phyloP scores from a whole-genome alignment of 2,888 invertebrate species.

The Synergus gifuensis region DNA sequence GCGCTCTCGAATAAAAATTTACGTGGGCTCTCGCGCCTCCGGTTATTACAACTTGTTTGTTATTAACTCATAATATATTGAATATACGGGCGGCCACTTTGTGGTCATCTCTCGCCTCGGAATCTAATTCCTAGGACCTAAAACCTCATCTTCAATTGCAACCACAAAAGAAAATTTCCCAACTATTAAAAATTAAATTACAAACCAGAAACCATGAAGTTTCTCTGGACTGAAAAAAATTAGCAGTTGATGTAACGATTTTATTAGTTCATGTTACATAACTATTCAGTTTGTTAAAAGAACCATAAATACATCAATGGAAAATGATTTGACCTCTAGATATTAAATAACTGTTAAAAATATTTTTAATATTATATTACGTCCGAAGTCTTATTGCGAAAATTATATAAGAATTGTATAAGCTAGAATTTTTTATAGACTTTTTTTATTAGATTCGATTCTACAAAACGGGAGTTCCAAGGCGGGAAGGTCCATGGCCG shows the following conservation, averaged over 20 bases:
- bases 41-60: constrained; percentile 57
- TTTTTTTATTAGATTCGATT: constrained; percentile 38
- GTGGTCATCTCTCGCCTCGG: background rate
- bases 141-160: constrained; percentile 1
- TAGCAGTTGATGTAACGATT: too few relatives aligned
- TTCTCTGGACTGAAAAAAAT: background rate
- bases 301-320: background rate
- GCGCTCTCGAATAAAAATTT: constrained; percentile 42
- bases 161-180: background rate
- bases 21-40: constrained; percentile 55
- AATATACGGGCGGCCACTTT: constrained; percentile 7
- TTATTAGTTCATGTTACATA: too few relatives aligned
- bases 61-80: constrained; percentile 55
- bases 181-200: background rate
- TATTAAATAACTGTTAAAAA: background rate
- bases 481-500: constrained; percentile 63
- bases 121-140: background rate
- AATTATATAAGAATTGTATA: constrained; percentile 14
- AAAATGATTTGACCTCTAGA: background rate
- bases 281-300: too few relatives aligned
- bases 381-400: background rate
- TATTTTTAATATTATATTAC: background rate
- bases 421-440: background rate
- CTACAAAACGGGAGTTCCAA: constrained; percentile 50
- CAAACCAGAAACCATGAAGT: background rate